phyloP scores from a whole-genome alignment of 35 echinoderm and acorn worm species.

The Nesometra sesokonis region DNA sequence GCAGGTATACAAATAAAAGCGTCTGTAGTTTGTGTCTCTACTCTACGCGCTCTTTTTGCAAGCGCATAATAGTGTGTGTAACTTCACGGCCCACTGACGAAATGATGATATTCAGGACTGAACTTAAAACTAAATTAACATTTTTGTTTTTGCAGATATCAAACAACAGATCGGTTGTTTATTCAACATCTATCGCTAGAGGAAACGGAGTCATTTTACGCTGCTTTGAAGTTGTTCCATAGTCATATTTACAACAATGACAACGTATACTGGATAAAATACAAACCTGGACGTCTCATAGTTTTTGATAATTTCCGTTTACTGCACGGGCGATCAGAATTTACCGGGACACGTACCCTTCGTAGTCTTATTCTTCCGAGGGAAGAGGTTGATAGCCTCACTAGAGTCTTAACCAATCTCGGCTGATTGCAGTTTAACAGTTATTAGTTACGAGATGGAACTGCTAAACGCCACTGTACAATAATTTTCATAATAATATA shows the following conservation, averaged over 20 bases:
- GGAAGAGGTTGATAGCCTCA: not conserved
- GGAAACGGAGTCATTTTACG: conserved; percentile 12
- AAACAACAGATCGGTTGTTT: not conserved
- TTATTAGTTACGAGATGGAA: no score
- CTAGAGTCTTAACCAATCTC: not conserved
- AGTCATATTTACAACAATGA: not conserved
- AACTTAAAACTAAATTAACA: no score
- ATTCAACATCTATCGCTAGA: conserved; percentile 5
- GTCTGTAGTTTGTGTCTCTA: no score
- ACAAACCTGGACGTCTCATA: conserved; percentile 6
- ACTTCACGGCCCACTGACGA: no score
- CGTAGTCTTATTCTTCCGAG: not conserved
- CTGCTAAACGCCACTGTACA: no score
- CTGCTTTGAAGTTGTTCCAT: not conserved
- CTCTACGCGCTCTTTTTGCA: no score
- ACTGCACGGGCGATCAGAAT: conserved; percentile 12
- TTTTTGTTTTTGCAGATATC: conserved; percentile 13
- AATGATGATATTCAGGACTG: no score
- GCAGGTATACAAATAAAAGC: no score
- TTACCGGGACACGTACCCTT: conserved; percentile 13
- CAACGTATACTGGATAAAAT: conserved; percentile 10
- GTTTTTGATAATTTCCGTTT: conserved; percentile 29
- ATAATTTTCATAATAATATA: no score
- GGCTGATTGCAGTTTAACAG: no score
- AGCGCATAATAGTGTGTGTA: no score